A percentile compares a stretch with the other conserved stretches of the same genome.
Evolutionary conservation across 2,113 vertebrate species (phyloP).

Genomic region (Stigmatopora nigra): DNA sequence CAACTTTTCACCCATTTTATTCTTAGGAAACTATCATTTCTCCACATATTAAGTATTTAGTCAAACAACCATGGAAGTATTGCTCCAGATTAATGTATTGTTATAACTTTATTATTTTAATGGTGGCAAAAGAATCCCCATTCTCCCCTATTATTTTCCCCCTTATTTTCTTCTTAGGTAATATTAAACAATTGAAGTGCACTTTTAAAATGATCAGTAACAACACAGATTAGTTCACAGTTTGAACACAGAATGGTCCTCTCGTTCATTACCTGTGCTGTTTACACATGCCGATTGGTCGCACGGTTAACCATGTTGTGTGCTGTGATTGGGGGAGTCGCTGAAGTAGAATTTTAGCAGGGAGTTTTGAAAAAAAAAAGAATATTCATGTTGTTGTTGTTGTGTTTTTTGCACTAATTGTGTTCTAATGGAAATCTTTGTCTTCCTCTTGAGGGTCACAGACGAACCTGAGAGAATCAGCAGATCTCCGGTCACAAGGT

Average conservation of each 20-base stretch:
- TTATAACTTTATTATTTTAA: too few relatives aligned
- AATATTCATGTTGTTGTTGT: not conserved
- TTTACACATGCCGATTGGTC: conserved; percentile 17
- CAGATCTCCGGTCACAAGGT: conserved; percentile 96
- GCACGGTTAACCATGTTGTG: conserved; percentile 20
- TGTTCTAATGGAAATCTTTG: conserved; percentile 62
- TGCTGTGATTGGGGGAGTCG: conserved; percentile 24
- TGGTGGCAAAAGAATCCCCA: not conserved
- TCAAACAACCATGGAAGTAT: too few relatives aligned
- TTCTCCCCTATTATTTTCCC: not conserved
- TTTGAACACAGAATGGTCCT: not conserved
- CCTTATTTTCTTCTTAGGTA: not conserved
- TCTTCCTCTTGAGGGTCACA: conserved; percentile 82
- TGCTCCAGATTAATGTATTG: too few relatives aligned
- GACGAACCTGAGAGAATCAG: conserved; percentile 97
- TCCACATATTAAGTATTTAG: too few relatives aligned
- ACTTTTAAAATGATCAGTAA: not conserved
- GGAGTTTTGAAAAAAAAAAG: too few relatives aligned
- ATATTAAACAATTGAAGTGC: not conserved
- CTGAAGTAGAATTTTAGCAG: not conserved
- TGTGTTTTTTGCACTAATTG: conserved; percentile 18
- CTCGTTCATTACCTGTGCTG: conserved; percentile 16
- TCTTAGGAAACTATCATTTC: too few relatives aligned
- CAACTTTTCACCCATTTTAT: too few relatives aligned
- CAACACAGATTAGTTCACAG: not conserved